phyloP scores from a whole-genome alignment of 1,140 invertebrate genomes.

The Drosophila tsacasi region DNA sequence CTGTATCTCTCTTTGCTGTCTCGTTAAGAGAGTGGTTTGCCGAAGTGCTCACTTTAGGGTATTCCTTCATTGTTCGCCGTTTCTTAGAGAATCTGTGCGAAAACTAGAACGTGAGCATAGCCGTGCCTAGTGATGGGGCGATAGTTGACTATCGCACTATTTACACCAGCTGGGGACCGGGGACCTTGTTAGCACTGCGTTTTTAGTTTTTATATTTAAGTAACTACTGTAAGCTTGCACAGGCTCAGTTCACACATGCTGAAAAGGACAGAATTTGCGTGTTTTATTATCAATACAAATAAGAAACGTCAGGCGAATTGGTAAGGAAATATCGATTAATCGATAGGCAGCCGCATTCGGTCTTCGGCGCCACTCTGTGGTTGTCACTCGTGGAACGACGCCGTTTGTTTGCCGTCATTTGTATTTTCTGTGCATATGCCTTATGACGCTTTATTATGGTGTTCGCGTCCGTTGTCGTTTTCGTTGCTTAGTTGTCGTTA shows the following conservation, averaged over 20 bases:
- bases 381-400: conserved; percentile 1
- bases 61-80: conserved; percentile 4
- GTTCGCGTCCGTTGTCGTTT: neutral
- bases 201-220: neutral
- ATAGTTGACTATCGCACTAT: neutral
- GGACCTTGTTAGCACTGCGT: no score
- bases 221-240: no score
- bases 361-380: conserved; percentile 19
- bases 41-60: neutral
- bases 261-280: no score
- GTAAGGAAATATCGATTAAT: neutral
- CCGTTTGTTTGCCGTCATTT: neutral
- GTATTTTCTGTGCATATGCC: neutral
- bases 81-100: neutral
- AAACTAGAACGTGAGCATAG: neutral
- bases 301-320: neutral
- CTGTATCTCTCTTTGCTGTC: neutral
- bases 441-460: neutral
- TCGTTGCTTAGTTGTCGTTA: neutral
- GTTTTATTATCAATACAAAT: no score
- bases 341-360: conserved; percentile 3
- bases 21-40: neutral
- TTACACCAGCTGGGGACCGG: neutral
- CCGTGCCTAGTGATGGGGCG: neutral
- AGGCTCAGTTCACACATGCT: neutral